Evolutionary conservation across 35 echinoderm and acorn worm species (phyloP).

Genomic region (Diadema setosum): DNA sequence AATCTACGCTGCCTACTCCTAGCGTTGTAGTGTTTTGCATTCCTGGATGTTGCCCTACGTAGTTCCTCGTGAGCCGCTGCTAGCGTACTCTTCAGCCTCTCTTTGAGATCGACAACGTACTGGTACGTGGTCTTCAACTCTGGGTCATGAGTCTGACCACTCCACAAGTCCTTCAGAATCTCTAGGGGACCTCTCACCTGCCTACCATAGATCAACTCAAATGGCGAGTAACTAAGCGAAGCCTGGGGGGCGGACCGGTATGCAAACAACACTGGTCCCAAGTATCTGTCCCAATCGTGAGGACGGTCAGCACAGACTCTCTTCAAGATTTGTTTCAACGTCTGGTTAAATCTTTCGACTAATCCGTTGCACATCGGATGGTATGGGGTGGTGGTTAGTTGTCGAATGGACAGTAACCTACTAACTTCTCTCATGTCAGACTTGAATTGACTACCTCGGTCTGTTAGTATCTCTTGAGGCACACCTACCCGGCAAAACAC

Average conservation of each 20-base stretch:
- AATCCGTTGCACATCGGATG: slow-evolving; percentile 60
- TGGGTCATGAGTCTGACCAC: not conserved
- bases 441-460: slow-evolving; percentile 59
- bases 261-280: slow-evolving; percentile 58
- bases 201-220: slow-evolving; percentile 68
- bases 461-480: slow-evolving; percentile 66
- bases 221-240: slow-evolving; percentile 40
- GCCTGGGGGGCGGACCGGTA: slow-evolving; percentile 58
- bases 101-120: slow-evolving; percentile 52
- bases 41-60: not conserved
- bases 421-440: slow-evolving; percentile 57
- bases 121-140: slow-evolving; percentile 44
- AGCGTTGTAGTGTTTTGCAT: slow-evolving; percentile 20
- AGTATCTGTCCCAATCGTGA: slow-evolving; percentile 81
- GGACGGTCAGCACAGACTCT: slow-evolving; percentile 26
- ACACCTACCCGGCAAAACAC: slow-evolving; percentile 63
- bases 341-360: slow-evolving; percentile 68
- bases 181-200: slow-evolving; percentile 44
- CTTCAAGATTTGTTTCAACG: slow-evolving; percentile 63
- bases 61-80: slow-evolving; percentile 33
- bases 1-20: no score
- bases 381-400: slow-evolving; percentile 56
- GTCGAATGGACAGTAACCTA: slow-evolving; percentile 39
- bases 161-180: slow-evolving; percentile 69
- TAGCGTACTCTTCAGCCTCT: slow-evolving; percentile 17